Percentiles rank a stretch among this genome's conserved stretches.
These are phyloP conservation scores for Vireo griseus DNA, from an alignment of 2,797 vertebrate species.

Conservation along the genomic window DNA sequence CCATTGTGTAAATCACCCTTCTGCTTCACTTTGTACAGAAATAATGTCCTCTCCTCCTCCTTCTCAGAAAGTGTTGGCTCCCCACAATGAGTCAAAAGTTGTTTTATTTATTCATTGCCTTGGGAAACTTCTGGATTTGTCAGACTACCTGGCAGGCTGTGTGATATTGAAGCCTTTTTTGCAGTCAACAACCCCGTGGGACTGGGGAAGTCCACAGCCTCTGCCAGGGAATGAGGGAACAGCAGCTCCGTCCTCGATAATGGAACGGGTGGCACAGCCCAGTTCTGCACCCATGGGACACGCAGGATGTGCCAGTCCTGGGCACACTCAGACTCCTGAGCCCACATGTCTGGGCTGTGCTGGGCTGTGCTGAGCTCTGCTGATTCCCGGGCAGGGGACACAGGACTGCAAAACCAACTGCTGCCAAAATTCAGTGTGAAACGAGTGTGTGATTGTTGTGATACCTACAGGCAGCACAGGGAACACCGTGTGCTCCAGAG, in stretches of 20 bases:
- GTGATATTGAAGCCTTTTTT: not conserved
- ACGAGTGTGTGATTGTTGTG: not conserved
- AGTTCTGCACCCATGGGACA: not conserved
- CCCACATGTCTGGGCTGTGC: not conserved
- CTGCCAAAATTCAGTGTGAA: not conserved
- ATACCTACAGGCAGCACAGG: not conserved
- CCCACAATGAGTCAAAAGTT: not conserved
- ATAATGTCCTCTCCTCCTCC: not conserved
- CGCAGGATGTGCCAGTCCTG: not conserved
- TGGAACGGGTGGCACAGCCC: not conserved
- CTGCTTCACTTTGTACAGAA: not conserved
- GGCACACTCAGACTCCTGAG: not conserved
- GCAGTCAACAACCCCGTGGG: not conserved
- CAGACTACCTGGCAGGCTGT: not conserved
- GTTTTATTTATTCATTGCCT: not conserved
- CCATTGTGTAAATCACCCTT: not conserved
- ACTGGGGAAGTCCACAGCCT: not conserved
- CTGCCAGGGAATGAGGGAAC: not conserved
- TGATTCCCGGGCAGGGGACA: not conserved
- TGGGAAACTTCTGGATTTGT: not conserved
- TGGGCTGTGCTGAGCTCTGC: not conserved
- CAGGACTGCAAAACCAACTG: not conserved
- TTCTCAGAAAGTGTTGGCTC: not conserved
- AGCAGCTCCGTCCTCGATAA: not conserved
- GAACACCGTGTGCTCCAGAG: not conserved